A percentile compares a stretch with the other conserved stretches of the same genome.
Evolutionary conservation across 2,113 vertebrate genomes (phyloP).

Genomic region (Sciurus niger): DNA sequence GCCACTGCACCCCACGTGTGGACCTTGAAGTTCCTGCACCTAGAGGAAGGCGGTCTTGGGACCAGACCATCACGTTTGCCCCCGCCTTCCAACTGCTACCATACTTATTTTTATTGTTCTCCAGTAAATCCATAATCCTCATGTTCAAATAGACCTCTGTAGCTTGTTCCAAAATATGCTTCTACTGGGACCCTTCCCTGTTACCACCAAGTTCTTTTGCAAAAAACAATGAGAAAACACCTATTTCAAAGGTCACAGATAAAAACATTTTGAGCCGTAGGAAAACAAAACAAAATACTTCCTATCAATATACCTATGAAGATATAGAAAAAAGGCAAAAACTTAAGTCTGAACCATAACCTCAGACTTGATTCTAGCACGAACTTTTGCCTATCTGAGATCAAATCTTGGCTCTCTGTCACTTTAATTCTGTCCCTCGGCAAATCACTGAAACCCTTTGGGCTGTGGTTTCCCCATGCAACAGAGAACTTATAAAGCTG

Average conservation of each 20-base stretch:
- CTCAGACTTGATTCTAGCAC: not conserved
- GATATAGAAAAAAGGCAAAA: conserved; percentile 30
- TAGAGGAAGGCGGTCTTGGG: not conserved
- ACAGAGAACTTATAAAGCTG: not conserved
- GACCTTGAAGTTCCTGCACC: not conserved
- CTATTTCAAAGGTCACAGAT: not conserved
- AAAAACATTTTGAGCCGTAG: not conserved
- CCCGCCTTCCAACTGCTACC: not conserved
- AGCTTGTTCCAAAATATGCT: not conserved
- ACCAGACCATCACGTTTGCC: not conserved
- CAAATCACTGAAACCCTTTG: not conserved
- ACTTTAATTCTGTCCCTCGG: conserved; percentile 4
- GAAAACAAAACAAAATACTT: conserved; percentile 1
- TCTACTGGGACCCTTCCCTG: not conserved
- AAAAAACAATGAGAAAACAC: not conserved
- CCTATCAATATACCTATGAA: not conserved
- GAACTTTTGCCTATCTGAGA: not conserved
- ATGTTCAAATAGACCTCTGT: not conserved
- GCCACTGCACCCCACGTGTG: accelerated
- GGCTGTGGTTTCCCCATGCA: not conserved
- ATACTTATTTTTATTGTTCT: conserved; percentile 6
- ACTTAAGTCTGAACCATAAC: not conserved
- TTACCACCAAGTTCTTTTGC: not conserved
- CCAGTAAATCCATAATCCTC: not conserved
- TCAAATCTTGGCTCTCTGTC: not conserved